Base-by-base conservation (phyloP, 2,888 invertebrate genomes). In the Ophion obscuratus region DNA sequence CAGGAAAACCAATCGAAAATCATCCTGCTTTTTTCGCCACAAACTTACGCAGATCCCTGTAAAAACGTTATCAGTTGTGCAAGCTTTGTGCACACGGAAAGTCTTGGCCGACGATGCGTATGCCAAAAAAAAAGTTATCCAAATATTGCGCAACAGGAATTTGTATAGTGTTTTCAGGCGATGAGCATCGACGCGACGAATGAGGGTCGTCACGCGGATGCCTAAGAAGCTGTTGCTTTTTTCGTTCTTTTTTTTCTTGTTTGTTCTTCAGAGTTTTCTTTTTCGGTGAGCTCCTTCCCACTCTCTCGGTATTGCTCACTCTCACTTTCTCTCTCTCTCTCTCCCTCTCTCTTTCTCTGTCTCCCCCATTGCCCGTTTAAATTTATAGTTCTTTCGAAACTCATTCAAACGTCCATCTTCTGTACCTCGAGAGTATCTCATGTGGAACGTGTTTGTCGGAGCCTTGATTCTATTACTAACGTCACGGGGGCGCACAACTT, bases 171-270 rank as follows among this genome's bases (percentile, higher is more conserved):
- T 70, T 36, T 27, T 10, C n/a, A 44, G 24, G 31, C 61, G 27
- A 53, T 83, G 81, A 81, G 86, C 83, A 86, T 83, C 86, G 86
- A 81, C 80, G 81, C 84, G 70, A 83, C 62, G 68, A 74, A 81
- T 81, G 74, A 86, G 83, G 84, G 86, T 84, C 86, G 86, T 86
- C 84, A 86, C 86, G 84, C 81, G 36, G 67, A 14, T 70, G 66
- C 67, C 47, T 53, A 59, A 59, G 53, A 73, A 61, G 61, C 61
- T 20, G 24, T 24, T 24, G 6, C 9, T 40, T 40, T 59, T 68
- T 77, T 11, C 14, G 40, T 57, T 40, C 14, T 14, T 47, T 47
- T 47, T 47, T 47, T 14, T 14, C 47, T 47, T 14, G 47, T 47
- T 47, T 47, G 47, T n/a, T 66, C 59, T 53, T 47, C 61, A 62